phyloP scores from a whole-genome alignment of 2,113 vertebrate species.

The Tonatia bakeri region DNA sequence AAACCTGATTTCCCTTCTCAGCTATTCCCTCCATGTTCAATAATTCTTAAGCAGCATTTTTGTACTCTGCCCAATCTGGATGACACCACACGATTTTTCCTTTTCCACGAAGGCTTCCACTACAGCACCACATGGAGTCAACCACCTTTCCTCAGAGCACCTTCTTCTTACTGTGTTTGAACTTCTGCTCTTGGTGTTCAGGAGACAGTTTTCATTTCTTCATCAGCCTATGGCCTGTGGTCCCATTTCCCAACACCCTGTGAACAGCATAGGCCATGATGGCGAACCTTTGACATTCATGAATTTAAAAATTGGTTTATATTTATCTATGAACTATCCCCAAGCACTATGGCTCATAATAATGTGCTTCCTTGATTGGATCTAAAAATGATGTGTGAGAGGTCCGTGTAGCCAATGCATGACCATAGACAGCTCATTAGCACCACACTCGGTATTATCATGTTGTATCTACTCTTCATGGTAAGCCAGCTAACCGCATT shows the following conservation, averaged over 20 bases:
- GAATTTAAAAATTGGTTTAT: not conserved
- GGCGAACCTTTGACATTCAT: not conserved
- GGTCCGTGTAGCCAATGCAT: not conserved
- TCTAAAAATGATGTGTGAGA: not conserved
- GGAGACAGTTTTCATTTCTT: not conserved
- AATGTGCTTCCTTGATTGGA: not conserved
- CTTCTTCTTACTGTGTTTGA: not conserved
- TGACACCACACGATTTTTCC: not conserved
- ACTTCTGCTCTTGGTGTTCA: not conserved
- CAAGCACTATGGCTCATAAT: not conserved
- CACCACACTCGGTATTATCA: not conserved
- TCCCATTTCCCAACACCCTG: not conserved
- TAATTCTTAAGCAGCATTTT: not conserved
- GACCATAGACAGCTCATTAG: not conserved
- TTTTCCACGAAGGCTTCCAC: not conserved
- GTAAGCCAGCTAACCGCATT: not conserved
- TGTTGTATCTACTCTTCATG: not conserved
- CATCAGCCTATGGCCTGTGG: not conserved
- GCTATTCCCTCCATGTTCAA: not conserved
- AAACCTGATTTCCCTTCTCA: not conserved
- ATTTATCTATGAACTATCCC: not conserved
- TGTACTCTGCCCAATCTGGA: not conserved
- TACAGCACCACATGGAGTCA: not conserved
- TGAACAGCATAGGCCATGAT: not conserved
- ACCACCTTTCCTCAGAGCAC: not conserved